A percentile compares a stretch with the other conserved stretches of the same genome.
These are phyloP conservation scores for Rotaria sp. DNA, from an alignment of 2,888 invertebrate genomes.

Conservation along the genomic window DNA sequence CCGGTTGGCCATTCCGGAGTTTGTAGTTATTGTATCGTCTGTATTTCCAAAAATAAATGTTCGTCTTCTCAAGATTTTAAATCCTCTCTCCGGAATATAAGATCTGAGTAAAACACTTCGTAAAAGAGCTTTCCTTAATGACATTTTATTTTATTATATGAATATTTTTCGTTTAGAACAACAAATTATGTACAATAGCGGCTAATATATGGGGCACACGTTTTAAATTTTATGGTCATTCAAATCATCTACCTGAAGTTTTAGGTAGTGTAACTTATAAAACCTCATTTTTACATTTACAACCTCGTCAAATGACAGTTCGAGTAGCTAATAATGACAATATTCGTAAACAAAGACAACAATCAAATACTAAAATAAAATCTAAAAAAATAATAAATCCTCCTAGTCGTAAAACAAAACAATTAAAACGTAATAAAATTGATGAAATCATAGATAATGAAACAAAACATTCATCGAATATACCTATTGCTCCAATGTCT, in stretches of 20 bases:
- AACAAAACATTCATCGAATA: not conserved
- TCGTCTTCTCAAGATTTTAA: no score
- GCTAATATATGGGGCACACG: conserved; percentile 98
- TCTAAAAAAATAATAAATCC: not conserved
- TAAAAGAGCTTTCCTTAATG: no score
- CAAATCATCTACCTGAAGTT: conserved; percentile 73
- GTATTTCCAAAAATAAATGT: no score
- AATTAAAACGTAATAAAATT: not conserved
- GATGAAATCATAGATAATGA: not conserved
- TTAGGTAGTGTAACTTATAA: conserved; percentile 85
- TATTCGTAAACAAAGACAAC: conserved; percentile 57
- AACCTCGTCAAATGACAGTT: conserved; percentile 95
- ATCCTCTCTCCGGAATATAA: no score
- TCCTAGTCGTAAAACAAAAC: not conserved
- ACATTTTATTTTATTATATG: no score
- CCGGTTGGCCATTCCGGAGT: no score
- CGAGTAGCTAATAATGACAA: conserved; percentile 73
- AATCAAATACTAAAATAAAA: conserved; percentile 42
- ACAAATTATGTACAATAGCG: conserved; percentile 9
- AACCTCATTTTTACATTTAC: conserved; percentile 87
- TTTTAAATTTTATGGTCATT: conserved; percentile 85
- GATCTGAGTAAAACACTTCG: no score
- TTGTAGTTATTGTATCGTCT: no score
- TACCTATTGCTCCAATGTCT: not conserved
- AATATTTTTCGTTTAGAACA: not conserved